Evolutionary conservation across 2,888 invertebrate genomes (phyloP), one percentile per base, ranked within the genome.

Genomic region (Epistrophella euchroma): DNA sequence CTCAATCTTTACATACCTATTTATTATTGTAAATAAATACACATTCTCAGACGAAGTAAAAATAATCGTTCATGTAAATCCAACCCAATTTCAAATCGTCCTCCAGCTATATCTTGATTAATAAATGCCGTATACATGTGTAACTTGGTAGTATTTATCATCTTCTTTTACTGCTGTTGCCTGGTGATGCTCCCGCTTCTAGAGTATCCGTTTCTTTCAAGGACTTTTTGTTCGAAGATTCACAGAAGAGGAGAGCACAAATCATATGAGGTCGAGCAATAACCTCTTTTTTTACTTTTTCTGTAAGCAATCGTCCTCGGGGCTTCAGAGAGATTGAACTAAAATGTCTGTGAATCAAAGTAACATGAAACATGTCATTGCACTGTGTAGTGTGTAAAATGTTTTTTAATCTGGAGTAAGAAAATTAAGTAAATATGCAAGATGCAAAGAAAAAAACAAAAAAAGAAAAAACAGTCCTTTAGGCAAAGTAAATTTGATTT

Each of bases 131-230:
- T 28, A 52, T 25, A 43, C 19, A 60, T 47, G 32, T 45, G 60
- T 13, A 68, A 62, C 68, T 64, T 47, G 19, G 6, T 28, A 74
- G 55, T 78, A 73, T 68, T 77, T 55, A 78, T 78, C 73, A 55
- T 62, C 77, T 17, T 47, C 47, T 35, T 66, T 9, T 60, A 43
- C 70, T 72, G 64, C 40, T 45, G 9, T 19, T 10, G 17, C 58
- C 40, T 45, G 9, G 17, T 10, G 17, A 1, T 47, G 9, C 10
- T 15, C 2, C 40, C 15, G 40, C n/a, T 43, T 5, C 17, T 52
- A 3, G 32, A 32, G 32, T 64, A 64, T 62, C 58, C 45, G 47
- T 28, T 28, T 64, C 28, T n/a, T n/a, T n/a, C n/a, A n/a, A 56
- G 50, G 11, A 66, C 15, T 37, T 62, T 62, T 52, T 60, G 11